These are phyloP conservation scores for Desmophyllum pertusum DNA, from an alignment of 92 coral and sea anemone genomes.

Conservation along the genomic window DNA sequence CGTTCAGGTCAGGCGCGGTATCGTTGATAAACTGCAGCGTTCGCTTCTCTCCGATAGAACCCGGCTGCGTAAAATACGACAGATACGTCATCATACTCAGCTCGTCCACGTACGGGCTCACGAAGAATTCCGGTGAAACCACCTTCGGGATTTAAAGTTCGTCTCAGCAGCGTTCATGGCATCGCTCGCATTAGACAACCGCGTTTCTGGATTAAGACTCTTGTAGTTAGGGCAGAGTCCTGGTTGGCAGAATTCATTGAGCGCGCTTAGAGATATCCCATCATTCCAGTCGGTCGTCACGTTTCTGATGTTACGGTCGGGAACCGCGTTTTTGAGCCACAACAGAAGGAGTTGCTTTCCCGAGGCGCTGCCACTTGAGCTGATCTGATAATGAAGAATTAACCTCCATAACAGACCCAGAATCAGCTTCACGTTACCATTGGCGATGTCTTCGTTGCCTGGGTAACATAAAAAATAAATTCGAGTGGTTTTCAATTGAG, in stretches of 20 bases:
- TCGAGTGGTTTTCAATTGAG: background rate
- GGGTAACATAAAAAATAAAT: background rate
- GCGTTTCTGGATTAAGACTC: conserved; percentile 76
- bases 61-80: conserved; percentile 93
- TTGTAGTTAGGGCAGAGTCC: conserved; percentile 85
- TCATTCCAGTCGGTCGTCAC: conserved; percentile 96
- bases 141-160: conserved; percentile 83
- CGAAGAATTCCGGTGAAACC: conserved; percentile 85
- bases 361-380: conserved; percentile 93
- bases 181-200: conserved; percentile 54
- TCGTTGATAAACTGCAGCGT: conserved; percentile 88
- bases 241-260: conserved; percentile 85
- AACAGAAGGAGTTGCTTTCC: conserved; percentile 87
- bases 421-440: conserved; percentile 94
- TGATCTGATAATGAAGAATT: conserved; percentile 97
- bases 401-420: conserved; percentile 95
- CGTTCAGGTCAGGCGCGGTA: conserved; percentile 76
- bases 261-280: conserved; percentile 83
- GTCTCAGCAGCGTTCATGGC: conserved; percentile 89
- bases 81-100: conserved; percentile 99
- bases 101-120: conserved; percentile 92
- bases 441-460: conserved; percentile 95
- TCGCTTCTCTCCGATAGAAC: conserved; percentile 93
- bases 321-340: conserved; percentile 92
- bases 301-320: conserved; percentile 85